Base-by-base conservation (phyloP, 2,888 invertebrate genomes). In the Trachelus tabidus region DNA sequence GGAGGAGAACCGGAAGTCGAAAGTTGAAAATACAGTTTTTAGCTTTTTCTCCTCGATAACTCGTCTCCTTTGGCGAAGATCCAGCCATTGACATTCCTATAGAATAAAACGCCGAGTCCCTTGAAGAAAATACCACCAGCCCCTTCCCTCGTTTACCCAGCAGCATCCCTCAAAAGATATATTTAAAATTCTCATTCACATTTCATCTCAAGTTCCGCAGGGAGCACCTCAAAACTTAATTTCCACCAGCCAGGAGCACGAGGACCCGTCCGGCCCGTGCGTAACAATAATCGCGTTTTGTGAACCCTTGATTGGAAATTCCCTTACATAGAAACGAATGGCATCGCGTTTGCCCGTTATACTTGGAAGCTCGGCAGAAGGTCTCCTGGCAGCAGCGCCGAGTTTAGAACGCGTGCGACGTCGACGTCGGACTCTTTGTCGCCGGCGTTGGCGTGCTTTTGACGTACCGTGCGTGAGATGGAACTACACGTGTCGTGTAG, bases 1-100 rank as follows among this genome's bases (percentile, higher is more conserved):
- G 74, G 75, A 68, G 75, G 74, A 69, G 73, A 68, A 68, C 77
- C 77, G 75, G 31, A 37, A 68, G 35, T 79, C 75, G 73, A 81
- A 81, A 75, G 76, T 82, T 75, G 23, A 34, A 69, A 77, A 68
- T 35, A 30, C 73, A 12, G 31, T 76, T 35, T 34, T 76, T 76
- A 34, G 34, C 23, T 76, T 23, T 69, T 34, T 35, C 34, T 11
- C 4, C 76, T 6, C 76, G 34, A 34, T 40, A 23, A 40, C 40
- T 40, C 40, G 40, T 15, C 40, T 6, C 40, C 15, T 23, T 23
- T 40, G 40, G 40, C 40, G 23, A 40, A 23, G 40, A 40, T 40
- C 40, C 40, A 40, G 15, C 40, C 40, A 1, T 40, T 40, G 40
- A 23, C 40, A 40, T 40, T 40, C 23, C 23, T 2, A 6, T 6